phyloP scores from a whole-genome alignment of 2,113 vertebrate species.

The Numida meleagris region DNA sequence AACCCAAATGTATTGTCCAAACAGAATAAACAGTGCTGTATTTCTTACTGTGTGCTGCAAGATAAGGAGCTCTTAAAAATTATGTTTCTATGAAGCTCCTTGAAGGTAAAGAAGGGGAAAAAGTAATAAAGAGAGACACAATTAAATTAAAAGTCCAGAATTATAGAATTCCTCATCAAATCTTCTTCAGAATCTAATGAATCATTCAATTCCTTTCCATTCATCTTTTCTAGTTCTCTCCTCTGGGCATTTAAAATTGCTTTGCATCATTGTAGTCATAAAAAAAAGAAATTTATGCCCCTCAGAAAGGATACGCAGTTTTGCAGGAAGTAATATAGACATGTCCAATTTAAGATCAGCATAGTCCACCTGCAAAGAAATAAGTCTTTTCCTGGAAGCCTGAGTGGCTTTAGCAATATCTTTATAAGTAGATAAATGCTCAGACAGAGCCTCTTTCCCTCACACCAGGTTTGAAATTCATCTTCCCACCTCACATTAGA shows the following conservation, averaged over 20 bases:
- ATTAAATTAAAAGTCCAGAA: slow-evolving; percentile 66
- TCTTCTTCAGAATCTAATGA: slow-evolving; percentile 62
- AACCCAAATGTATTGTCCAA: slow-evolving; percentile 44
- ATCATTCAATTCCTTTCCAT: slow-evolving; percentile 71
- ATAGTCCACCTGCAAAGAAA: slow-evolving; percentile 57
- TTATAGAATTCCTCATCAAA: slow-evolving; percentile 65
- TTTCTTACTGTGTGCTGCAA: slow-evolving; percentile 40
- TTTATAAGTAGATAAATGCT: neutral
- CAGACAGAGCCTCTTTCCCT: neutral
- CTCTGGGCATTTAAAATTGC: slow-evolving; percentile 73
- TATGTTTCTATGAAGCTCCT: slow-evolving; percentile 24
- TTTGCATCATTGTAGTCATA: slow-evolving; percentile 56
- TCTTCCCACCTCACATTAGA: neutral
- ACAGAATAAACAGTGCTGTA: slow-evolving; percentile 56
- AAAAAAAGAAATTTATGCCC: slow-evolving; percentile 67
- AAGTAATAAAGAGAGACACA: slow-evolving; percentile 32
- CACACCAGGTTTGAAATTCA: neutral
- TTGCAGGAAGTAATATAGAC: slow-evolving; percentile 72
- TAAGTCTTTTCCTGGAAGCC: slow-evolving; percentile 50
- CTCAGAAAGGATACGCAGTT: slow-evolving; percentile 60
- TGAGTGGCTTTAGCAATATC: slow-evolving; percentile 19
- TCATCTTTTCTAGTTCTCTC: slow-evolving; percentile 58
- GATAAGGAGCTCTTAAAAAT: slow-evolving; percentile 37
- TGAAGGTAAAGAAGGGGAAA: slow-evolving; percentile 14
- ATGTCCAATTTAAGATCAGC: slow-evolving; percentile 68